Percentiles rank a stretch among this genome's conserved stretches.
Conservation (phyloP, 1,140 invertebrate genomes). For the Mylabris phalerata region DNA sequence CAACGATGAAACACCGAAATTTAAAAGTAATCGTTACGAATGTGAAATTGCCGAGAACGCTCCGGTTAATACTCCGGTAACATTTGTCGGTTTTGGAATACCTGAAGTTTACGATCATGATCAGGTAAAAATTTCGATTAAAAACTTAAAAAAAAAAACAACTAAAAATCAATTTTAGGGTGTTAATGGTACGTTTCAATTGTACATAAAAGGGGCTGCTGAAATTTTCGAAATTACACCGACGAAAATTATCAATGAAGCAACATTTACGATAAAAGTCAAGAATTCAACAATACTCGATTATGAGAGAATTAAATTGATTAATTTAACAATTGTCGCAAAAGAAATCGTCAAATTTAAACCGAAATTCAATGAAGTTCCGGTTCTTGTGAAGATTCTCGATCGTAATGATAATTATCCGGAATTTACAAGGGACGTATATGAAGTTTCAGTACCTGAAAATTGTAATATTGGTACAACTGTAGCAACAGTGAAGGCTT, state of each 20-base stretch:
- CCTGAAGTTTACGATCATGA: slow-evolving; percentile 91
- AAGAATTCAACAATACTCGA: slow-evolving; percentile 77
- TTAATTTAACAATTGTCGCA: slow-evolving; percentile 81
- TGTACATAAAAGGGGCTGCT: slow-evolving; percentile 72
- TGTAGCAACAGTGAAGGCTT: slow-evolving; percentile 74
- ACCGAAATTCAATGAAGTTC: slow-evolving; percentile 66
- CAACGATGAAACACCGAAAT: slow-evolving; percentile 88
- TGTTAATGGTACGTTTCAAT: slow-evolving; percentile 83
- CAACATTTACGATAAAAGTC: slow-evolving; percentile 83
- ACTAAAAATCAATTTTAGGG: slow-evolving; percentile 52
- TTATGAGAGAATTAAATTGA: slow-evolving; percentile 71
- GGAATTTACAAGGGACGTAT: slow-evolving; percentile 70
- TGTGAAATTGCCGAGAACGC: slow-evolving; percentile 91
- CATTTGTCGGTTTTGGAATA: slow-evolving; percentile 70
- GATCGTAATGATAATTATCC: slow-evolving; percentile 95
- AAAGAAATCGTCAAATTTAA: slow-evolving; percentile 68
- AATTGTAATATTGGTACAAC: slow-evolving; percentile 77
- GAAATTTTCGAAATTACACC: slow-evolving; percentile 88
- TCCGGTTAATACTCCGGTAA: slow-evolving; percentile 81
- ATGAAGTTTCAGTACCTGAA: slow-evolving; percentile 74
- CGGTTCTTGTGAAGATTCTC: slow-evolving; percentile 75
- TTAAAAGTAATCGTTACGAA: slow-evolving; percentile 68
- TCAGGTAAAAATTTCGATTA: slow-evolving; percentile 56
- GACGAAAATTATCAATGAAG: slow-evolving; percentile 82
- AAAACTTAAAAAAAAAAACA: background rate